phyloP scores from a whole-genome alignment of 2,888 invertebrate genomes.

The Helleia helle region DNA sequence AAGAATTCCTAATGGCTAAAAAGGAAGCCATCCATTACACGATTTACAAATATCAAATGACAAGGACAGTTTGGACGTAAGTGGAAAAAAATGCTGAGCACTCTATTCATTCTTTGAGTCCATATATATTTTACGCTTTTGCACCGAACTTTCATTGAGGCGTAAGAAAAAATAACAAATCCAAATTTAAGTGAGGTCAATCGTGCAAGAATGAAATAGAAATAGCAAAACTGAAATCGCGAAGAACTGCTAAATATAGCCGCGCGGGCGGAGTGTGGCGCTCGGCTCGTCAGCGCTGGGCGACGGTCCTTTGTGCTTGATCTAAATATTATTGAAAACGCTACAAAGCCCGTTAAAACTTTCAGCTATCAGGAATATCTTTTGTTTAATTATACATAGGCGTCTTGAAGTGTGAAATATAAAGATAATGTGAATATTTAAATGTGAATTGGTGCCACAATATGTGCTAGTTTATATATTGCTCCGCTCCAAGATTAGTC shows the following conservation, averaged over 20 bases:
- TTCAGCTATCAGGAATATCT: background rate
- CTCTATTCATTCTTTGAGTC: too few relatives aligned
- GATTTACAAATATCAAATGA: background rate
- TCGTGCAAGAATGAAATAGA: slow-evolving; percentile 63
- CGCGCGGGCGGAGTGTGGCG: slow-evolving; percentile 38
- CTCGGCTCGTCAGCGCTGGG: slow-evolving; percentile 27
- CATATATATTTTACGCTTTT: too few relatives aligned
- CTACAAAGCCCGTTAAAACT: background rate
- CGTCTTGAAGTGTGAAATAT: too few relatives aligned
- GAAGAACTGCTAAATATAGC: slow-evolving; percentile 69
- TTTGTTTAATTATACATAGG: too few relatives aligned
- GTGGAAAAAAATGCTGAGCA: too few relatives aligned
- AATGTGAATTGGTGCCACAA: slow-evolving; percentile 1
- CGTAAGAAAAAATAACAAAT: slow-evolving; percentile 9
- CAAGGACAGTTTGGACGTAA: background rate
- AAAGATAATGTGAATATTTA: background rate
- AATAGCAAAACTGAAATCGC: slow-evolving; percentile 70
- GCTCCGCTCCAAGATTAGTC: slow-evolving; percentile 2
- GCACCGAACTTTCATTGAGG: background rate
- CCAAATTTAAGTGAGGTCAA: slow-evolving; percentile 49
- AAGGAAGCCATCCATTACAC: background rate
- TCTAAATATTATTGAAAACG: slow-evolving; percentile 14
- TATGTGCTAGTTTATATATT: slow-evolving; percentile 6
- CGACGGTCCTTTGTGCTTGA: slow-evolving; percentile 45
- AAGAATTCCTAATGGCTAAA: background rate